phyloP scores from a whole-genome alignment of 1,140 invertebrate species.

The Drosophila quadrilineata region DNA sequence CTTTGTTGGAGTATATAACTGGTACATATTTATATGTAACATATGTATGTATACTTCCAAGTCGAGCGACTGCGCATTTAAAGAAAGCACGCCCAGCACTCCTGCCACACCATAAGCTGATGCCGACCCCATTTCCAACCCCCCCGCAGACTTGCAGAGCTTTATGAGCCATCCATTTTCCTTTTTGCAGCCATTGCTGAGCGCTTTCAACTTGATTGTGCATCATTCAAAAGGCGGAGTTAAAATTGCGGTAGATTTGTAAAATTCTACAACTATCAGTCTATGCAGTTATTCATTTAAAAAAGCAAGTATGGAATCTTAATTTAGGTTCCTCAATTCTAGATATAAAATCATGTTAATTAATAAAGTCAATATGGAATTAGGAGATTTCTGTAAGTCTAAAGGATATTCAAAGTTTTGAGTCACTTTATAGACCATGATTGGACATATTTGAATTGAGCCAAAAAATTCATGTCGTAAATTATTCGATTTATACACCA shows the following conservation, averaged over 20 bases:
- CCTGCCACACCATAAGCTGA: not conserved
- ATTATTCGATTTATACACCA: too few species aligned
- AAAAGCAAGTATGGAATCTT: too few species aligned
- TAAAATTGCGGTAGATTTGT: constrained; percentile 37
- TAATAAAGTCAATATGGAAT: too few species aligned
- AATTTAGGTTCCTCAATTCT: too few species aligned
- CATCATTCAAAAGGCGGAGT: constrained; percentile 66
- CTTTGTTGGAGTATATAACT: constrained; percentile 35
- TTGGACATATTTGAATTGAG: too few species aligned
- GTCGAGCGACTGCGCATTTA: constrained; percentile 74
- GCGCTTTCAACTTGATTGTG: constrained; percentile 35
- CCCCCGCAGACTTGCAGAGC: not conserved
- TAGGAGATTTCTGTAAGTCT: too few species aligned
- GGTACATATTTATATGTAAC: too few species aligned
- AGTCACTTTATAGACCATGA: too few species aligned
- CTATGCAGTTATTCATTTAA: constrained; percentile 35
- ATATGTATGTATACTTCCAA: constrained; percentile 29
- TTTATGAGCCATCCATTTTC: constrained; percentile 56
- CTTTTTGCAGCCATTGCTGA: constrained; percentile 69
- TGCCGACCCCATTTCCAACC: not conserved
- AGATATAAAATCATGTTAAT: too few species aligned
- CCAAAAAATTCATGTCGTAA: too few species aligned
- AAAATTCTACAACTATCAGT: too few species aligned
- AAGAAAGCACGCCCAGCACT: constrained; percentile 47
- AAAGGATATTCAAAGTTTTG: too few species aligned